Conservation (phyloP, 2,888 invertebrate genomes). For the Pristionchus maxplancki region DNA sequence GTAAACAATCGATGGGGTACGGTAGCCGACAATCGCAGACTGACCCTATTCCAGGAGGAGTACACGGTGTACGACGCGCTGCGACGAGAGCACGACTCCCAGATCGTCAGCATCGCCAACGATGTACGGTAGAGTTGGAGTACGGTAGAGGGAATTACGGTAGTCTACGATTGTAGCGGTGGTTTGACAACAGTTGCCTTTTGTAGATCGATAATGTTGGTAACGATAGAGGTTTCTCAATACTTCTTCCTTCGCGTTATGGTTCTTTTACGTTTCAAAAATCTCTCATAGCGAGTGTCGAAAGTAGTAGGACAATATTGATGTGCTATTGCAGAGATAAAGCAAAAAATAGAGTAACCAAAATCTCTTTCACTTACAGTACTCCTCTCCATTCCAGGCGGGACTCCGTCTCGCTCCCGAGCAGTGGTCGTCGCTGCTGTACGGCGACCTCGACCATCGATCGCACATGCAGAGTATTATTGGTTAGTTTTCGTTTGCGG, state of each 20-base stretch:
- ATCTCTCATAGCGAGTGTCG: no score
- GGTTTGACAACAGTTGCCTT: no score
- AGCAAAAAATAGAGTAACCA: no score
- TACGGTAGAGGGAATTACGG: neutral
- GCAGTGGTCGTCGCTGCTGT: conserved; percentile 96
- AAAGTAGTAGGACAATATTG: no score
- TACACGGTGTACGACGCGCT: conserved; percentile 94
- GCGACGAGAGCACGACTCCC: conserved; percentile 95
- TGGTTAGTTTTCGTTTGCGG: conserved; percentile 73
- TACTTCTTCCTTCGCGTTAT: no score
- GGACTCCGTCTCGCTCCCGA: conserved; percentile 97
- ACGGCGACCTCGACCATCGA: conserved; percentile 95
- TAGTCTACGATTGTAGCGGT: neutral
- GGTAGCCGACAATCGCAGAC: neutral
- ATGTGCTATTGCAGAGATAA: no score
- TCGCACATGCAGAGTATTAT: conserved; percentile 92
- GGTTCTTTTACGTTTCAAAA: no score
- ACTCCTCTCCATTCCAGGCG: conserved; percentile 80
- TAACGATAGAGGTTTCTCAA: no score
- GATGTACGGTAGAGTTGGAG: conserved; percentile 1
- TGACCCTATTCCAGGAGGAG: conserved; percentile 80
- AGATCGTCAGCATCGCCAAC: conserved; percentile 85
- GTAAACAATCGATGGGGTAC: neutral
- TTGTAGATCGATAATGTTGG: no score
- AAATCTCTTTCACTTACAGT: no score